Evolutionary conservation across 2,888 invertebrate species (phyloP).

Genomic region (Chrysina gloriosa): DNA sequence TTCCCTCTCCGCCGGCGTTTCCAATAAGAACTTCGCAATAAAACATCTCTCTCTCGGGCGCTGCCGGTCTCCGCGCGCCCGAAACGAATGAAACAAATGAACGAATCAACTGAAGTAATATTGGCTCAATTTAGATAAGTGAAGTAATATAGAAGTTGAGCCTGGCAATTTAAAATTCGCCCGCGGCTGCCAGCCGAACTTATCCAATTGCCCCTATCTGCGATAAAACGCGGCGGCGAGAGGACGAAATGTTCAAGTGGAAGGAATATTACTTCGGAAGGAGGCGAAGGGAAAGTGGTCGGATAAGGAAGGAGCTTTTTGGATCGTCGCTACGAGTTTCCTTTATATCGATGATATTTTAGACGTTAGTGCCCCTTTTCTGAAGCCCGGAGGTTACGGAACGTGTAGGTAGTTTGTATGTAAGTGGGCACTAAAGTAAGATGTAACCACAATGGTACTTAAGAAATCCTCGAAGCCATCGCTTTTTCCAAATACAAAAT

Average conservation of each 20-base stretch:
- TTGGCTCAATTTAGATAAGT: constrained; percentile 66
- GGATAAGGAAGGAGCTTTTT: background rate
- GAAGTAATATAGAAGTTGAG: constrained; percentile 64
- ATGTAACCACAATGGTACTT: too few relatives aligned
- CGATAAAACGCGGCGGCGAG: constrained; percentile 61
- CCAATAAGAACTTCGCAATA: constrained; percentile 3
- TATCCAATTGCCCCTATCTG: constrained; percentile 64
- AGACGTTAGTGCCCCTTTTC: too few relatives aligned
- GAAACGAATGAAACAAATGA: constrained; percentile 30
- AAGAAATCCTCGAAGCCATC: too few relatives aligned
- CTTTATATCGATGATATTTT: too few relatives aligned
- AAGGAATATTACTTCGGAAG: background rate
- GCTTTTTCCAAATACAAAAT: too few relatives aligned
- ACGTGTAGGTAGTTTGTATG: too few relatives aligned
- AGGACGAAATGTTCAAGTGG: constrained; percentile 61
- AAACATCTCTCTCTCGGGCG: background rate
- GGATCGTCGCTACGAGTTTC: too few relatives aligned
- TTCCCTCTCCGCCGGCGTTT: constrained; percentile 20
- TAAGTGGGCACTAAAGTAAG: too few relatives aligned
- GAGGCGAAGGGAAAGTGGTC: background rate
- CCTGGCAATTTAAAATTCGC: constrained; percentile 65
- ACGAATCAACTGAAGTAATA: constrained; percentile 52
- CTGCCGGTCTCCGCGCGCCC: background rate
- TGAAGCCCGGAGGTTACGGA: too few relatives aligned
- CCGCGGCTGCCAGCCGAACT: constrained; percentile 61